Percentiles rank a stretch among this genome's conserved stretches.
These are phyloP conservation scores for Serilophus lunatus DNA, from an alignment of 2,113 vertebrate genomes.

Conservation along the genomic window DNA sequence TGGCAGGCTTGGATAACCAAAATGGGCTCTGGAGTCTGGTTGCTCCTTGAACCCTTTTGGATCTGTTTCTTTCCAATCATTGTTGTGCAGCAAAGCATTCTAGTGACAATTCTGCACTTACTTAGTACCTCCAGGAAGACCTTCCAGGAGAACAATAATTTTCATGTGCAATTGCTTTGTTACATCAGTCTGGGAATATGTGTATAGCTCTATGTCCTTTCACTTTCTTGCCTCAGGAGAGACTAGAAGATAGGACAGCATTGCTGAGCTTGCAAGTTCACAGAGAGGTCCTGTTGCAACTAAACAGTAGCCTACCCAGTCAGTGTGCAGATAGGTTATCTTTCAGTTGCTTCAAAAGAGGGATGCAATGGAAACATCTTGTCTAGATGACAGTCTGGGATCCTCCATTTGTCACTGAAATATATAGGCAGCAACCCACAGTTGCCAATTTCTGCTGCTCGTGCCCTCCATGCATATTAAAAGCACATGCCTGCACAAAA, in stretches of 20 bases:
- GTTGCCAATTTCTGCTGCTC: neutral
- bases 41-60: neutral
- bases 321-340: neutral
- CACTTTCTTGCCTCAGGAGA: neutral
- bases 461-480: conserved; percentile 30
- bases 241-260: neutral
- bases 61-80: neutral
- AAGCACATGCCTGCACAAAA: neutral
- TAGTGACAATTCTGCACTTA: neutral
- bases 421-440: neutral
- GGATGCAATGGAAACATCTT: neutral
- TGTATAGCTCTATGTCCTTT: neutral
- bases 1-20: neutral
- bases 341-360: neutral
- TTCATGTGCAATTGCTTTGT: neutral
- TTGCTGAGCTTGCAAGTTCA: neutral
- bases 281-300: neutral
- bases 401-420: neutral
- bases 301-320: neutral
- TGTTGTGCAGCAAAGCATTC: neutral
- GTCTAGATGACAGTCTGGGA: neutral
- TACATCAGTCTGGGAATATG: neutral
- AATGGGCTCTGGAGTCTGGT: neutral
- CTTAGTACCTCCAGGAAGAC: neutral
- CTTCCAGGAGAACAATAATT: neutral